Conservation (phyloP, 2,888 invertebrate genomes). For the Pterostichus niger region DNA sequence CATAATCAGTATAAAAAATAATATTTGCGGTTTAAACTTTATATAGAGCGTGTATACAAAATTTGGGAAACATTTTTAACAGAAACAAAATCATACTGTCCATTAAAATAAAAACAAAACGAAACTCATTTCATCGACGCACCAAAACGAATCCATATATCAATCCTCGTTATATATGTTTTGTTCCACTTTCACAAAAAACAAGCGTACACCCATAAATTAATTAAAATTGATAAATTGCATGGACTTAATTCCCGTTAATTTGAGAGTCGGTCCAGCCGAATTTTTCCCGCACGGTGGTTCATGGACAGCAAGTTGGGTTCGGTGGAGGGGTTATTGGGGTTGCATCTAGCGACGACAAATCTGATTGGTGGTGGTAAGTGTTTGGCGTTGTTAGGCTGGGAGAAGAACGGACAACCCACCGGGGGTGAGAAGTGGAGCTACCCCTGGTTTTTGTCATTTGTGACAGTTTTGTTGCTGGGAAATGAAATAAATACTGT, state of each 20-base stretch:
- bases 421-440: not conserved
- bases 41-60: too few species aligned
- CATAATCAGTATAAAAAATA: too few species aligned
- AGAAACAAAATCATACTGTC: not conserved
- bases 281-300: conserved; percentile 22
- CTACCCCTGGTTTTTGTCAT: conserved; percentile 7
- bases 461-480: conserved; percentile 11
- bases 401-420: conserved; percentile 29
- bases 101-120: conserved; percentile 53
- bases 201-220: conserved; percentile 60
- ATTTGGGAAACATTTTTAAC: too few species aligned
- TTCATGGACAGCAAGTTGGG: not conserved
- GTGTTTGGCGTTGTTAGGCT: not conserved
- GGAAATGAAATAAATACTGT: not conserved
- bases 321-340: conserved; percentile 4
- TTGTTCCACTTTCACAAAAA: conserved; percentile 62
- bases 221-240: conserved; percentile 66
- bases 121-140: conserved; percentile 39
- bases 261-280: conserved; percentile 48
- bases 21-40: too few species aligned
- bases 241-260: conserved; percentile 56
- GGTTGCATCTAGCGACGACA: not conserved
- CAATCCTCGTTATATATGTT: conserved; percentile 55
- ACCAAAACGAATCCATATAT: conserved; percentile 45
- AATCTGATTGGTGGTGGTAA: conserved; percentile 35